Percentiles rank a stretch among this genome's conserved stretches.
phyloP scores from a whole-genome alignment of 2,113 vertebrate species.

The Notothenia rossii region DNA sequence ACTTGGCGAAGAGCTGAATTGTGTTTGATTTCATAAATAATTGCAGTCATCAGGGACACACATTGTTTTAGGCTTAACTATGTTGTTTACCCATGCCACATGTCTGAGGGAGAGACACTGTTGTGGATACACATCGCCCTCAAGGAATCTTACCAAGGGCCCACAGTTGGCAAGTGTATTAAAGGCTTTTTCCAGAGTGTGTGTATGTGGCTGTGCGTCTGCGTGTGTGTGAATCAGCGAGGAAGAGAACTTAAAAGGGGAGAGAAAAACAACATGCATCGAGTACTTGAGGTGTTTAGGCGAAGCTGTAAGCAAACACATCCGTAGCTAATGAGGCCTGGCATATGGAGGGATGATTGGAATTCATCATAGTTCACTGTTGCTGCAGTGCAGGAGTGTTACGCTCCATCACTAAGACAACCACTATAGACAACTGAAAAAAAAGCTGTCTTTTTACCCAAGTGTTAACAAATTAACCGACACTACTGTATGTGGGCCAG shows the following conservation, averaged over 20 bases:
- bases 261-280: conserved; percentile 77
- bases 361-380: conserved; percentile 72
- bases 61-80: conserved; percentile 86
- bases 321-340: conserved; percentile 82
- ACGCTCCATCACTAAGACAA: conserved; percentile 65
- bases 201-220: conserved; percentile 30
- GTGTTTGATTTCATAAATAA: conserved; percentile 89
- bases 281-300: conserved; percentile 74
- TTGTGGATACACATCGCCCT: conserved; percentile 82
- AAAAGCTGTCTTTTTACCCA: conserved; percentile 24
- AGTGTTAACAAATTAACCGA: conserved; percentile 71
- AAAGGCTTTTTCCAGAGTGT: conserved; percentile 67
- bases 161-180: conserved; percentile 78
- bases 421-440: conserved; percentile 30
- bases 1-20: conserved; percentile 80
- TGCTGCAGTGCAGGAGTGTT: conserved; percentile 57
- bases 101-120: conserved; percentile 82
- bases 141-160: conserved; percentile 81
- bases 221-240: conserved; percentile 41
- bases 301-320: conserved; percentile 81
- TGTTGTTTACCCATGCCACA: conserved; percentile 86
- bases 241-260: conserved; percentile 74
- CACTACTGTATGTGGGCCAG: conserved; percentile 53
- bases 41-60: conserved; percentile 83
- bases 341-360: conserved; percentile 77